Percentiles rank a stretch among this genome's conserved stretches.
Conservation (phyloP, 2,888 invertebrate species). For the Oeneis ivallda region DNA sequence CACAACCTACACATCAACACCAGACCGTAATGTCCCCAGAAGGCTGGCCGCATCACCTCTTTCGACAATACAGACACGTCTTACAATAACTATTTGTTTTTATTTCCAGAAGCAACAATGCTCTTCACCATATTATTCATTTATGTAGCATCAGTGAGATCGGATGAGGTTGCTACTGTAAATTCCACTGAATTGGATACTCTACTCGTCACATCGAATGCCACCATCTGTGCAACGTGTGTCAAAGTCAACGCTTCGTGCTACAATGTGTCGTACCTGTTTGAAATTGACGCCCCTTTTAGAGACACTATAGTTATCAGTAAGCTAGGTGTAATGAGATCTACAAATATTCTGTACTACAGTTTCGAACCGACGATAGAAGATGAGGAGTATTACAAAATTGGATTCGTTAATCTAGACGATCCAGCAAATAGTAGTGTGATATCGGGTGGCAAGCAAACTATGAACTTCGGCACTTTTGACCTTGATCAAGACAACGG, state of each 20-base stretch:
- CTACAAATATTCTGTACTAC: conserved; percentile 59
- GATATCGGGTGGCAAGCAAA: conserved; percentile 48
- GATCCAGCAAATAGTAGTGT: conserved; percentile 46
- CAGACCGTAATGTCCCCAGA: no score
- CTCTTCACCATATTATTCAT: conserved; percentile 47
- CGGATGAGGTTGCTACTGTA: conserved; percentile 38
- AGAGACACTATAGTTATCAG: conserved; percentile 59
- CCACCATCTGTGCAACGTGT: conserved; percentile 53
- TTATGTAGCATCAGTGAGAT: conserved; percentile 43
- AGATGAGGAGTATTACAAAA: conserved; percentile 66
- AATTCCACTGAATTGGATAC: background rate
- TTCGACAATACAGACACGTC: no score
- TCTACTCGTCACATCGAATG: conserved; percentile 31
- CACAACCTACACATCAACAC: no score
- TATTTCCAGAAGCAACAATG: conserved; percentile 48
- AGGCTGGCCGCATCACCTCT: no score
- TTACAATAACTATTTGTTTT: background rate
- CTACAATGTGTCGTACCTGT: conserved; percentile 57
- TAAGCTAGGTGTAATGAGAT: conserved; percentile 58
- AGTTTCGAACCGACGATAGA: conserved; percentile 64
- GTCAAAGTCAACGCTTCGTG: conserved; percentile 56
- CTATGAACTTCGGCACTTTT: conserved; percentile 66
- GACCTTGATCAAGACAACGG: conserved; percentile 66
- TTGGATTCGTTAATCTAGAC: conserved; percentile 62
- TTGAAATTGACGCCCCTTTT: conserved; percentile 63